Evolutionary conservation across 2,888 invertebrate genomes (phyloP).

Genomic region (Salticus scenicus): DNA sequence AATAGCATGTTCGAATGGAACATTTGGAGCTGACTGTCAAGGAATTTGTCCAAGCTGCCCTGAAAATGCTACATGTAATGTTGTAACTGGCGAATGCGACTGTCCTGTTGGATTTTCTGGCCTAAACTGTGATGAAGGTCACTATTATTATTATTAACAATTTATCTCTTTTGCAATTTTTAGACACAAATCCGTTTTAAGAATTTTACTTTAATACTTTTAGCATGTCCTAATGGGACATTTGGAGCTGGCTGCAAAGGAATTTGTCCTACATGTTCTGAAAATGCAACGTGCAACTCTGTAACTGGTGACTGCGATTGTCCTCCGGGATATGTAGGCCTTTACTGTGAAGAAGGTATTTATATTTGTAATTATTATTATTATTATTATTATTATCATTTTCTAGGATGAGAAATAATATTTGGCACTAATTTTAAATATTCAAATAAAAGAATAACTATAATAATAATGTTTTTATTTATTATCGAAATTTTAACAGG

Average conservation of each 20-base stretch:
- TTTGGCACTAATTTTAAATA: too few species aligned
- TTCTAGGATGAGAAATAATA: too few species aligned
- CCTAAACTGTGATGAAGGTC: background rate
- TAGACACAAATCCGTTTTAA: too few species aligned
- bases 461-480: too few species aligned
- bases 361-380: too few species aligned
- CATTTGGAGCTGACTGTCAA: constrained; percentile 53
- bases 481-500: too few species aligned
- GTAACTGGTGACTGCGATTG: constrained; percentile 72
- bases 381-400: too few species aligned
- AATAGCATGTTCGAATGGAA: constrained; percentile 36
- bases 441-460: too few species aligned
- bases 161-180: too few species aligned
- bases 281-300: constrained; percentile 41
- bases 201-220: too few species aligned
- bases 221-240: constrained; percentile 45
- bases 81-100: constrained; percentile 70
- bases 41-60: constrained; percentile 32
- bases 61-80: constrained; percentile 40
- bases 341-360: background rate
- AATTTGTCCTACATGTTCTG: constrained; percentile 31
- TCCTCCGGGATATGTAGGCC: constrained; percentile 71
- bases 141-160: too few species aligned
- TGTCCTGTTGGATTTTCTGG: constrained; percentile 72
- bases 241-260: constrained; percentile 51